Conservation (phyloP, 2,113 vertebrate genomes). For the Gymnarchus niloticus region DNA sequence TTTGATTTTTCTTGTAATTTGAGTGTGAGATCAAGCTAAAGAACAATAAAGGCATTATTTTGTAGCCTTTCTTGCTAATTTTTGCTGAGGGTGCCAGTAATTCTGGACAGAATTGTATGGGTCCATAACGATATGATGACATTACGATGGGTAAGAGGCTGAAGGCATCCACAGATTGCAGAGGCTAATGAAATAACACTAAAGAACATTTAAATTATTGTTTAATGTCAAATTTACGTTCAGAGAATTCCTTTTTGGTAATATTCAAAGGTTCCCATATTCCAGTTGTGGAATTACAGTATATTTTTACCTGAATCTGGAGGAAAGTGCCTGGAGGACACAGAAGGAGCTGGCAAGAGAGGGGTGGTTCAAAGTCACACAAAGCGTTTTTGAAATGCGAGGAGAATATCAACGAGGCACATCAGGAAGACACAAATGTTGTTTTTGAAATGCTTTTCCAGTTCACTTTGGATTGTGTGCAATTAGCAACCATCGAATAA, state of each 20-base stretch:
- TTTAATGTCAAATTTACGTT: not conserved
- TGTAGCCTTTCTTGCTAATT: too few relatives aligned
- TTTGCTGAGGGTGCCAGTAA: too few relatives aligned
- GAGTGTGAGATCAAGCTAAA: too few relatives aligned
- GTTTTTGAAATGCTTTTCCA: not conserved
- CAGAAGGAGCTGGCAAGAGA: not conserved
- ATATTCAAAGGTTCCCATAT: not conserved
- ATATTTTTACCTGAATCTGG: not conserved
- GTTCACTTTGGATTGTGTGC: not conserved
- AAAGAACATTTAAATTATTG: not conserved
- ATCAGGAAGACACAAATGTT: not conserved
- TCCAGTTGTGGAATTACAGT: not conserved
- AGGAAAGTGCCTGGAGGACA: not conserved
- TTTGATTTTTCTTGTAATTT: too few relatives aligned
- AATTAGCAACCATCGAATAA: not conserved
- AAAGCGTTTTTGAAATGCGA: not conserved
- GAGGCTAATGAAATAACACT: not conserved
- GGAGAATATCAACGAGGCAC: not conserved
- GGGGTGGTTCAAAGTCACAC: not conserved
- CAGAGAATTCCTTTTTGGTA: not conserved
- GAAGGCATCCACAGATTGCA: not conserved
- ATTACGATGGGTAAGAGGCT: not conserved
- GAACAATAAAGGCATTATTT: too few relatives aligned
- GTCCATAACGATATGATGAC: not conserved
- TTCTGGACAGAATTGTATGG: too few relatives aligned